Conservation (phyloP, 2,797 vertebrate species). For the Lemur catta region DNA sequence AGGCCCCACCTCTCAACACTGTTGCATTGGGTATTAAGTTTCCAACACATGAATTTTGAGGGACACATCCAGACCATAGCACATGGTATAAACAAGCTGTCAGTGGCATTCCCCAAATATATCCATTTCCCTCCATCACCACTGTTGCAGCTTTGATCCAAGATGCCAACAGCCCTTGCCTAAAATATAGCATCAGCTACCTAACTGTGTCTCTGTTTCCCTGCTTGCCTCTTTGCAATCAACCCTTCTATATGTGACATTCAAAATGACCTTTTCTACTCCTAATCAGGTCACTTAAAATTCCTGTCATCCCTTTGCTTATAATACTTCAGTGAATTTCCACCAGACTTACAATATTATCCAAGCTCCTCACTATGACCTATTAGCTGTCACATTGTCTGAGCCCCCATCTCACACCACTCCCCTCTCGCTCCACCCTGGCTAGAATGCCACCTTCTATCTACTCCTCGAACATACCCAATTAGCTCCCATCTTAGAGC, state of each 20-base stretch:
- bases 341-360: not conserved
- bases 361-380: not conserved
- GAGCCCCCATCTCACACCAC: not conserved
- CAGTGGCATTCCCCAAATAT: not conserved
- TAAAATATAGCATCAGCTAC: not conserved
- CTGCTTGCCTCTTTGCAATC: not conserved
- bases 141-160: not conserved
- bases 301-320: not conserved
- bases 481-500: not conserved
- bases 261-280: not conserved
- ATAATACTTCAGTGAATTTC: not conserved
- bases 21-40: not conserved
- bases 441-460: not conserved
- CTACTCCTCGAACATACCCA: not conserved
- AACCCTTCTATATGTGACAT: not conserved
- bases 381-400: not conserved
- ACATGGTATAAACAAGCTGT: not conserved
- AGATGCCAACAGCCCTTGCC: not conserved
- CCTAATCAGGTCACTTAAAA: not conserved
- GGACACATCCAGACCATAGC: not conserved
- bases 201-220: not conserved
- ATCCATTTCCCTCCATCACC: not conserved
- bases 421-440: rapidly evolving
- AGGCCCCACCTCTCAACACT: not conserved
- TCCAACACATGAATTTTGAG: not conserved